Conservation (phyloP, 2,888 invertebrate genomes). For the Thecocarcelia acutangulata region DNA sequence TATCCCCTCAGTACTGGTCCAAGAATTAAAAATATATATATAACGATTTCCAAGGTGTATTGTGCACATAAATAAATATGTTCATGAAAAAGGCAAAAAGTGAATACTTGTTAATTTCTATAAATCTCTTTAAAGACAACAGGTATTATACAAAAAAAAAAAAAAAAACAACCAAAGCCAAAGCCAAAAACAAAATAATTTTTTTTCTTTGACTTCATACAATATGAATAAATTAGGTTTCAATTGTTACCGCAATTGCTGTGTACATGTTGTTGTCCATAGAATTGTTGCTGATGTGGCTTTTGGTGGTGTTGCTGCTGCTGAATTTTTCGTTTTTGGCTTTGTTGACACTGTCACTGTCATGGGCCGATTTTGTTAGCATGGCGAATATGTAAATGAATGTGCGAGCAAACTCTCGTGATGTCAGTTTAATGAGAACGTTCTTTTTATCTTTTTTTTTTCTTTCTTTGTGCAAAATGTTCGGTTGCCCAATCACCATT, state of each 20-base stretch:
- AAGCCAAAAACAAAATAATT: too few relatives aligned
- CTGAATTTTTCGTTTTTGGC: conserved; percentile 18
- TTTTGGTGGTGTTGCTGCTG: conserved; percentile 50
- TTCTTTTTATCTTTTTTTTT: too few relatives aligned
- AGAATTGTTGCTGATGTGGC: conserved; percentile 12
- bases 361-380: conserved; percentile 34
- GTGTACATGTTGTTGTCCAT: conserved; percentile 40
- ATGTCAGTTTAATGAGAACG: not conserved
- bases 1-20: too few relatives aligned
- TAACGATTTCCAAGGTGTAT: too few relatives aligned
- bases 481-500: conserved; percentile 17
- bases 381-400: conserved; percentile 28
- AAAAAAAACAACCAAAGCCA: too few relatives aligned
- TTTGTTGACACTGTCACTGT: conserved; percentile 56
- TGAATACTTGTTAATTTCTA: too few relatives aligned
- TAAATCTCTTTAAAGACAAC: too few relatives aligned
- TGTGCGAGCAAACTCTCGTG: conserved; percentile 1
- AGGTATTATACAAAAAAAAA: too few relatives aligned
- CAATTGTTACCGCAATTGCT: conserved; percentile 71
- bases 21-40: too few relatives aligned
- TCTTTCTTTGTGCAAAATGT: too few relatives aligned
- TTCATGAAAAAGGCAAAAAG: too few relatives aligned
- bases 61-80: too few relatives aligned
- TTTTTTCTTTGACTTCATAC: conserved; percentile 33
- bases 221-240: conserved; percentile 65